These are phyloP conservation scores for Pomatorhinus ruficollis DNA, from an alignment of 2,113 vertebrate species.

Conservation along the genomic window DNA sequence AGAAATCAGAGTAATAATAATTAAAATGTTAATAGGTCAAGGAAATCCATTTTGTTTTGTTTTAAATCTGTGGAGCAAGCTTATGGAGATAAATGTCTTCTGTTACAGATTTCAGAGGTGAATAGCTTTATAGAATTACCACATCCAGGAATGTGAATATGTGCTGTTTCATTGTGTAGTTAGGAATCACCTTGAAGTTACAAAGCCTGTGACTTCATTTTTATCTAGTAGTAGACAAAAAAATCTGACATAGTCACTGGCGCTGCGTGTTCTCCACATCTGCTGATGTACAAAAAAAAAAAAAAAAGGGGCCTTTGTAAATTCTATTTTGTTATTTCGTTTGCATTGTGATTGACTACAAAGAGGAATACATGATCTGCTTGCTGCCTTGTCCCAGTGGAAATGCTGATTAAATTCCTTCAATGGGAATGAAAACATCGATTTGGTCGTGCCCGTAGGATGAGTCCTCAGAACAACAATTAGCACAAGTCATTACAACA, in stretches of 20 bases:
- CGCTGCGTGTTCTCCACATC: not conserved
- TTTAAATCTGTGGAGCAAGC: not conserved
- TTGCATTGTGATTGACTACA: not conserved
- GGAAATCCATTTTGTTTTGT: not conserved
- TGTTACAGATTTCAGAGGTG: not conserved
- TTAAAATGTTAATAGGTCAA: not conserved
- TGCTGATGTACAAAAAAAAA: not conserved
- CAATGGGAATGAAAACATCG: not conserved
- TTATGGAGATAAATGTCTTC: not conserved
- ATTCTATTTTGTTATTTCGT: not conserved
- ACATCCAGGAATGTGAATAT: not conserved
- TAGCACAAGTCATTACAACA: not conserved
- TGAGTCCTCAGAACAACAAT: not conserved
- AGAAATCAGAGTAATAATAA: not conserved
- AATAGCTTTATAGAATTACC: not conserved
- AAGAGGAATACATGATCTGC: not conserved
- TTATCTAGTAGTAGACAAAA: not conserved
- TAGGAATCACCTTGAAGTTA: not conserved
- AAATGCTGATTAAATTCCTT: not conserved
- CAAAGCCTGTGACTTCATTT: not conserved
- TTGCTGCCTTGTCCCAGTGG: not conserved
- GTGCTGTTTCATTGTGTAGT: not conserved
- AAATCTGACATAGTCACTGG: not conserved
- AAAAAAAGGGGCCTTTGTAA: rapidly evolving
- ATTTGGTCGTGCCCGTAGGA: not conserved